A percentile compares a stretch with the other conserved stretches of the same genome.
phyloP scores from a whole-genome alignment of 1,140 invertebrate species.

The Calosoma granatense region DNA sequence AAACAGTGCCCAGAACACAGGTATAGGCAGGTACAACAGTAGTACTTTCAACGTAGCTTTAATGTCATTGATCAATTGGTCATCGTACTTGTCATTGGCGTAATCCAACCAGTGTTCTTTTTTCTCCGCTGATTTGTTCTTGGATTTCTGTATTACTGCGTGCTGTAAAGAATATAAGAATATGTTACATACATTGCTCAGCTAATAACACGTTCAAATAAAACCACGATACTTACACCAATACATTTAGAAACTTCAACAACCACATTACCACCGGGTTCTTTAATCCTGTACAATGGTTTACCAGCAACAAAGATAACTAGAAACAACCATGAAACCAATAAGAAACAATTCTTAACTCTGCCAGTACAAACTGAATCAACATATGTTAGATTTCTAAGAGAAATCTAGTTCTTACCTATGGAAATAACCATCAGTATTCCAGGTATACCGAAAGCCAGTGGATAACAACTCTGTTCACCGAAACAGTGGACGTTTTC shows the following conservation, averaged over 20 bases:
- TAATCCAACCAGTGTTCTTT: constrained; percentile 73
- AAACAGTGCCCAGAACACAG: constrained; percentile 83
- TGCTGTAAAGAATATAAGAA: constrained; percentile 28
- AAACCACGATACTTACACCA: constrained; percentile 49
- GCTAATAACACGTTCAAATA: not conserved
- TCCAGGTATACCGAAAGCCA: constrained; percentile 89
- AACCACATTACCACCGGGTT: constrained; percentile 76
- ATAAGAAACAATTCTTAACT: constrained; percentile 5
- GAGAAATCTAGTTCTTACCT: constrained; percentile 42
- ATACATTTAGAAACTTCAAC: constrained; percentile 67
- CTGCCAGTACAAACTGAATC: not conserved
- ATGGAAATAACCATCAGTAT: constrained; percentile 73
- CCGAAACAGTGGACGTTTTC: constrained; percentile 76
- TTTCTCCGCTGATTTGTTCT: constrained; percentile 38
- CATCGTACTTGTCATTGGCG: constrained; percentile 62
- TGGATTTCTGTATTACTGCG: constrained; percentile 33
- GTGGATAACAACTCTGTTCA: constrained; percentile 69
- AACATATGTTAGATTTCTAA: too few species aligned
- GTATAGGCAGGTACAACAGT: constrained; percentile 69
- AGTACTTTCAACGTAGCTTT: constrained; percentile 63
- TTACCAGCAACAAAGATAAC: constrained; percentile 74
- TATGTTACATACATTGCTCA: not conserved
- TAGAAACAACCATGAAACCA: constrained; percentile 38
- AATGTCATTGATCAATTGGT: constrained; percentile 59
- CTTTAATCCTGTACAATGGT: constrained; percentile 61